Evolutionary conservation across 1,140 invertebrate species (phyloP), one percentile per base, ranked within the genome.

Genomic region (Lycorma delicatula): DNA sequence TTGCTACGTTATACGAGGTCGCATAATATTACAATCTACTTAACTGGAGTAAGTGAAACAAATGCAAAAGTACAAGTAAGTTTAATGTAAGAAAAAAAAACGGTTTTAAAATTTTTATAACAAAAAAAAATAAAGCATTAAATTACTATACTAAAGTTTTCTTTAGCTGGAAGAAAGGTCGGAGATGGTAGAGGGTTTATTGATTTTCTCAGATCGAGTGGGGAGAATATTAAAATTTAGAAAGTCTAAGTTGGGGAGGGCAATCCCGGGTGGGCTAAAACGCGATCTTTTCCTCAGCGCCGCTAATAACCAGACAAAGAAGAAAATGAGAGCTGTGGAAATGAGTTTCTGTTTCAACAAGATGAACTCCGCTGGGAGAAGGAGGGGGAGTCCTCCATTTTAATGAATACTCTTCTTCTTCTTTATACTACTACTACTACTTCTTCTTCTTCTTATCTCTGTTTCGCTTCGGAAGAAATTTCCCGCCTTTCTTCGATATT

Each of bases 261-360:
- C 16, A 16, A 44, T n/a, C n/a, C n/a, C n/a, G n/a, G n/a, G 31
- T 20, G 23, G 41, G 41, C 16, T 44, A 18, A 22, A 20, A 16
- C 41, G 41, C 41, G 41, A 44, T 44, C 41, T 44, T 44, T 44
- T 44, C 41, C 41, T 44, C 41, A 44, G 41, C 41, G 13, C 41
- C 41, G 13, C 41, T 44, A 44, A 44, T 44, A 44, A 44, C 41
- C 41, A 44, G 41, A 44, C 41, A 44, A 44, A 44, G 41, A 44
- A 44, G 41, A 44, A 44, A 44, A 44, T 44, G 41, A 44, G 41
- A 44, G 41, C 41, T 18, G 16, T 44, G 41, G 41, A 44, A 44
- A 44, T 44, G 41, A 44, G 41, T 44, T 44, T 44, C 41, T 44
- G 41, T 44, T 44, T 44, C 41, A 44, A 44, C 41, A 44, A 44